Evolutionary conservation across 2,888 invertebrate species (phyloP), one percentile per base, ranked within the genome.

Genomic region (Dascillus cervinus): DNA sequence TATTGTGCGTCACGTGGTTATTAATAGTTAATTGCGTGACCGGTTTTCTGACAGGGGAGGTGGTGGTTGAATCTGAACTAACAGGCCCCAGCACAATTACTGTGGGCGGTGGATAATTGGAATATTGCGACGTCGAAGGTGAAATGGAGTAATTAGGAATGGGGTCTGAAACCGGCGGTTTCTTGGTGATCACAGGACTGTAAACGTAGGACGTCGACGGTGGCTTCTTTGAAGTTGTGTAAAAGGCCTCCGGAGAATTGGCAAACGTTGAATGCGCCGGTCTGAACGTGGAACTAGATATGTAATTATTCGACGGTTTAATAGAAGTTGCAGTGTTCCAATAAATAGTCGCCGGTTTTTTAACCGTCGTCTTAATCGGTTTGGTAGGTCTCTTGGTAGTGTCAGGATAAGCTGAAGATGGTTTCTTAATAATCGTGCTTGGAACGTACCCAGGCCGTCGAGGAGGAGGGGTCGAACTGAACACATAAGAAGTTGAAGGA

Each of bases 1-100:
- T 72, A 8, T 74, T 75, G 4, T 75, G 73, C 29, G 70, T 71
- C 13, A 75, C 72, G 43, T 75, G 71, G 43, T 76, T 76, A 43
- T 76, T 77, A 0, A 77, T 75, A 3, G 75, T 76, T 1, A 77
- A 73, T 28, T 59, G 59, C 25, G 63, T 56, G 6, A 62, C 53
- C 61, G 75, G 56, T 70, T 73, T 56, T 37, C 58, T 56, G 2
- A 59, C 56, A 1, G 62, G 51, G 0, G 55, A 50, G 22, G 46
- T 23, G 2, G 41, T 40, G 15, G 19, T 6, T 4, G 22, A 9
- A 11, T 23, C 8, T 13, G 26, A 21, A 3, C 19, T 19, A 6
- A 28, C 14, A 6, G 75, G 70, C 1, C 72, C 70, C 2, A 76
- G 53, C 4, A 76, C 75, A n/a, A 76, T 75, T 3, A 76, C 66